phyloP scores from a whole-genome alignment of 1,140 invertebrate species.

The Papilio dardanus region DNA sequence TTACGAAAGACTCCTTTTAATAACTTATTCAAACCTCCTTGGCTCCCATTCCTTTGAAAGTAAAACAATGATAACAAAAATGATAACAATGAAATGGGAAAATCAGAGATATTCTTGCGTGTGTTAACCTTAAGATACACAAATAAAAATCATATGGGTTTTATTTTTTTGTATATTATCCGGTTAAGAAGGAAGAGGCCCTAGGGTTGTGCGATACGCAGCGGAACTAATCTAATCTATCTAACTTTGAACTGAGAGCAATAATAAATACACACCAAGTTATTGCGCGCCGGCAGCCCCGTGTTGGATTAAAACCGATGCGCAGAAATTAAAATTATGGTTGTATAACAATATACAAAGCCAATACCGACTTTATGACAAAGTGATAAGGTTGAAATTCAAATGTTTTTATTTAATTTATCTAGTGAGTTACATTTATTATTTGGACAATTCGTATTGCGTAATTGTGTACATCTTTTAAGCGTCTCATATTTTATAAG shows the following conservation, averaged over 20 bases:
- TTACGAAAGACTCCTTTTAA: no score
- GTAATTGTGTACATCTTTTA: constrained; percentile 31
- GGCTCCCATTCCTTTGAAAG: no score
- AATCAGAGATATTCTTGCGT: not conserved
- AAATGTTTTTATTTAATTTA: not conserved
- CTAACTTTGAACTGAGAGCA: constrained; percentile 40
- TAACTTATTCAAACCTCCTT: no score
- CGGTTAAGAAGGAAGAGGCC: constrained; percentile 31
- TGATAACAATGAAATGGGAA: not conserved
- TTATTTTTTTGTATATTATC: not conserved
- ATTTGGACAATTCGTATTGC: constrained; percentile 38
- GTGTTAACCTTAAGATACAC: no score
- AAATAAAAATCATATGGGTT: not conserved
- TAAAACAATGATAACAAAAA: no score
- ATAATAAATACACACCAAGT: constrained; percentile 60
- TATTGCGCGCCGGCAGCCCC: constrained; percentile 54
- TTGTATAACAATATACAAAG: not conserved
- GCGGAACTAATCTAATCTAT: constrained; percentile 58
- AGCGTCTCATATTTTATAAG: constrained; percentile 33
- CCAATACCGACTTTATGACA: not conserved
- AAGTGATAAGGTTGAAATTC: not conserved
- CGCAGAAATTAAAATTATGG: constrained; percentile 32
- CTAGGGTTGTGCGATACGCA: constrained; percentile 57
- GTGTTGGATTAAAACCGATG: constrained; percentile 47
- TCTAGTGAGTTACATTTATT: constrained; percentile 32